These are phyloP conservation scores for Apamea monoglypha DNA, from an alignment of 2,888 invertebrate genomes.

Conservation along the genomic window DNA sequence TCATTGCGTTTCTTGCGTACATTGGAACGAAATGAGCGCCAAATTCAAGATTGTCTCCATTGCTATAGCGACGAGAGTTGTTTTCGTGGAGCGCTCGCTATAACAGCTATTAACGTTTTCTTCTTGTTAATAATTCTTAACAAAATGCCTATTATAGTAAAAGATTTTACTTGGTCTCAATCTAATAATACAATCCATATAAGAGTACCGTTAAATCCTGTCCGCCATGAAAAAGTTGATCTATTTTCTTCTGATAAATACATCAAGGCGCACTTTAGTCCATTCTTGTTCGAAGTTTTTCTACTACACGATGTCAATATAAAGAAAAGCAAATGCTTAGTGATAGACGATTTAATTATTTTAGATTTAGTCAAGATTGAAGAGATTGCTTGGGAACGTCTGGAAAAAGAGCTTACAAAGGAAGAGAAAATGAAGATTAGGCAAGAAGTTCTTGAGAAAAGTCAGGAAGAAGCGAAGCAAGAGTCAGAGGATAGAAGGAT, in stretches of 20 bases:
- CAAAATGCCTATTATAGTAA: conserved; percentile 93
- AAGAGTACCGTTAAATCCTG: conserved; percentile 92
- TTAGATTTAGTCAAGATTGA: conserved; percentile 92
- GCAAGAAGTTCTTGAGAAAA: conserved; percentile 89
- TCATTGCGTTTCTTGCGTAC: conserved; percentile 1
- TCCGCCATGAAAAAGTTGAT: conserved; percentile 92
- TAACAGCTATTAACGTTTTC: neutral
- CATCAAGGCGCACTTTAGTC: conserved; percentile 93
- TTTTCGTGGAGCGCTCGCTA: conserved; percentile 1
- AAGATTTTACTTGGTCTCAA: conserved; percentile 95
- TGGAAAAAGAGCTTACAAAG: conserved; percentile 90
- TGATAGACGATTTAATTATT: conserved; percentile 91
- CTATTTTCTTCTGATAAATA: conserved; percentile 93
- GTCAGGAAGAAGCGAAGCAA: conserved; percentile 89
- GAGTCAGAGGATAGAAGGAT: conserved; percentile 88
- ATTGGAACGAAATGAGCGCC: conserved; percentile 38
- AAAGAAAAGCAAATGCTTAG: conserved; percentile 91
- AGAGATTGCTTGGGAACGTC: conserved; percentile 88
- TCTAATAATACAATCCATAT: conserved; percentile 91
- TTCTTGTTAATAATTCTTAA: neutral
- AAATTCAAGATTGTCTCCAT: conserved; percentile 43
- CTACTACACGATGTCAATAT: conserved; percentile 91
- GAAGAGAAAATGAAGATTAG: conserved; percentile 90
- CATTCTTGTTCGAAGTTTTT: conserved; percentile 94
- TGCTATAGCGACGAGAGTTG: conserved; percentile 56